Evolutionary conservation across 2,113 vertebrate genomes (phyloP), one percentile per base, ranked within the genome.

Genomic region (Kryptolebias marmoratus): DNA sequence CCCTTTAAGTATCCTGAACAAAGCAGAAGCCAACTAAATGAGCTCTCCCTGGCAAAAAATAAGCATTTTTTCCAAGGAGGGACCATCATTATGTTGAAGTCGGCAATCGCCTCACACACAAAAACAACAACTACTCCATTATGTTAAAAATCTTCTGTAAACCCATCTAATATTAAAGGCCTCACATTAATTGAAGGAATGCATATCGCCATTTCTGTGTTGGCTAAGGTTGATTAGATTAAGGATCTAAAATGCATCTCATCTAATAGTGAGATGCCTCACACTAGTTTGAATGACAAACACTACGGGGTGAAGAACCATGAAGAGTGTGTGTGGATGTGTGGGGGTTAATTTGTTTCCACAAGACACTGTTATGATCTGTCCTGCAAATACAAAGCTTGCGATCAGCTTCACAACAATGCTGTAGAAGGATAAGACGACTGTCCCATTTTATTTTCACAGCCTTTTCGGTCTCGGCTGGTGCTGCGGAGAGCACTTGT

Each of bases 401-500:
- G 1, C 13, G 22, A 54, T 44, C 45, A 53, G 42, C 30, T 69
- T 45, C 42, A 52, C 15, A 63, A 39, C 42, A 47, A 42, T 64
- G 66, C 45, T 36, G 55, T 8, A 52, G 54, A 39, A 32, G 63
- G 36, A 69, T 63, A 45, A 73, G 49, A 65, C 47, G 73, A 66
- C 32, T 18, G 60, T 57, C 53, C 68, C 57, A 2, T 42, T 4
- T 60, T 68, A 6, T 28, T n/a, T 61, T 61, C 39, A 65, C 52
- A 73, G 45, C 16, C 39, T 60, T 63, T 50, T 47, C 32, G 3
- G 7, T 36, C 74, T 80, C 64, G 36, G 64, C 74, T 11, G 18
- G 59, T 67, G 73, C 73, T 66, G 76, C 72, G 5, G 39, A 70
- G 64, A 80, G 61, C 74, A 74, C 71, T 80, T 73, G 87, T 73